Evolutionary conservation across 2,797 vertebrate genomes (phyloP).

Genomic region (Falco naumanni): DNA sequence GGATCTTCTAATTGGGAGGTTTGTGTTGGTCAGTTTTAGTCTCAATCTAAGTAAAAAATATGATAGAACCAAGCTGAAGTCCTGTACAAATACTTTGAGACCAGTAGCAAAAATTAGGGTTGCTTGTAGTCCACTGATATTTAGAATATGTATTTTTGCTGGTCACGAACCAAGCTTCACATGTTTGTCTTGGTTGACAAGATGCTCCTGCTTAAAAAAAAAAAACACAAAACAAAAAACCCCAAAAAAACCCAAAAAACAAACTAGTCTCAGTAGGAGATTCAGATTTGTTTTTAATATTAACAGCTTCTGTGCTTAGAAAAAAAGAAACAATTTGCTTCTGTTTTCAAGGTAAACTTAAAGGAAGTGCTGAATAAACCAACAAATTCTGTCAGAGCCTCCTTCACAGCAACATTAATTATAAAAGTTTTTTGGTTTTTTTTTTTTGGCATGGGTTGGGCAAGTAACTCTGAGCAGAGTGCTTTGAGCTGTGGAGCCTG

Average conservation of each 20-base stretch:
- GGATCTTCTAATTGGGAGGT: background rate
- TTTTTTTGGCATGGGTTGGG: background rate
- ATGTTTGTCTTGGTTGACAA: constrained; percentile 67
- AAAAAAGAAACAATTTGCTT: constrained; percentile 47
- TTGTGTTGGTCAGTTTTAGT: background rate
- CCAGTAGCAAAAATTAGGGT: constrained; percentile 33
- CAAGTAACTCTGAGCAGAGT: background rate
- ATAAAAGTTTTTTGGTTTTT: background rate
- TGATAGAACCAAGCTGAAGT: constrained; percentile 24
- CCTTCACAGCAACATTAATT: background rate
- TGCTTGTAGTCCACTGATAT: constrained; percentile 27
- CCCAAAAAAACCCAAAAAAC: background rate
- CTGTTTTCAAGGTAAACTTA: constrained; percentile 54
- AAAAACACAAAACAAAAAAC: background rate
- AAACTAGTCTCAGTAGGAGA: constrained; percentile 31
- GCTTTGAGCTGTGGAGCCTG: background rate
- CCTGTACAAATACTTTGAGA: constrained; percentile 29
- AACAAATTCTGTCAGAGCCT: constrained; percentile 7
- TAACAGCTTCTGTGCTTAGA: constrained; percentile 31
- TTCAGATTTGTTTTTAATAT: constrained; percentile 57
- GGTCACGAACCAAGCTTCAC: constrained; percentile 29
- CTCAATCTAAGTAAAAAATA: background rate
- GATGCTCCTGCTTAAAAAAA: constrained; percentile 33
- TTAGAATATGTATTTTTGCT: constrained; percentile 64
- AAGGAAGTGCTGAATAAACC: constrained; percentile 26